phyloP scores from a whole-genome alignment of 2,797 vertebrate species.

The Rhadinocentrus ornatus region DNA sequence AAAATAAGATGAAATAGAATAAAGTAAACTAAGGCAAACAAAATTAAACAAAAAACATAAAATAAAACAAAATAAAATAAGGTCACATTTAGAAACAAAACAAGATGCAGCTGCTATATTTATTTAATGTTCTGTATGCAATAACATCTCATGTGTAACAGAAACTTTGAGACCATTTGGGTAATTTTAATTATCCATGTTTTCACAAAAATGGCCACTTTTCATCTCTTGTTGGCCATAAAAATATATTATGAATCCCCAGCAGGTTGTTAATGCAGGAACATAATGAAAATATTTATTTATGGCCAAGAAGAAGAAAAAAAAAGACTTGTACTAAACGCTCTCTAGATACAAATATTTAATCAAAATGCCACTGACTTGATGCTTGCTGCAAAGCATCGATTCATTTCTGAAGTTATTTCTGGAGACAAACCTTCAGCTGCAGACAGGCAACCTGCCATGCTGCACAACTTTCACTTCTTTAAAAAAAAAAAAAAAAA shows the following conservation, averaged over 20 bases:
- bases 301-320: slow-evolving; percentile 5
- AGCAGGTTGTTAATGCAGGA: not conserved
- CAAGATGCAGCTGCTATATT: slow-evolving; percentile 19
- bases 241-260: slow-evolving; percentile 17
- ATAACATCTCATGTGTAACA: slow-evolving; percentile 52
- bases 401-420: slow-evolving; percentile 17
- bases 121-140: slow-evolving; percentile 23
- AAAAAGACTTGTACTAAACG: slow-evolving; percentile 20
- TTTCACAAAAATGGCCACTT: slow-evolving; percentile 27
- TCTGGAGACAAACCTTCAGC: slow-evolving; percentile 20
- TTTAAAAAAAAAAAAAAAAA: slow-evolving; percentile 9
- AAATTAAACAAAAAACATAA: too few species aligned
- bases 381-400: not conserved
- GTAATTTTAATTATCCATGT: slow-evolving; percentile 48
- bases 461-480: slow-evolving; percentile 41
- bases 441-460: slow-evolving; percentile 25
- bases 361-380: slow-evolving; percentile 17
- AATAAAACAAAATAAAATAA: too few species aligned
- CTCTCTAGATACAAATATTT: slow-evolving; percentile 35
- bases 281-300: not conserved
- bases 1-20: too few species aligned
- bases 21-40: too few species aligned
- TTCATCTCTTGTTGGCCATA: not conserved
- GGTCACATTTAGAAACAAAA: not conserved
- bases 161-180: slow-evolving; percentile 46